A percentile compares a stretch with the other conserved stretches of the same genome.
These are phyloP conservation scores for Volucella inflata DNA, from an alignment of 2,888 invertebrate genomes.

Conservation along the genomic window DNA sequence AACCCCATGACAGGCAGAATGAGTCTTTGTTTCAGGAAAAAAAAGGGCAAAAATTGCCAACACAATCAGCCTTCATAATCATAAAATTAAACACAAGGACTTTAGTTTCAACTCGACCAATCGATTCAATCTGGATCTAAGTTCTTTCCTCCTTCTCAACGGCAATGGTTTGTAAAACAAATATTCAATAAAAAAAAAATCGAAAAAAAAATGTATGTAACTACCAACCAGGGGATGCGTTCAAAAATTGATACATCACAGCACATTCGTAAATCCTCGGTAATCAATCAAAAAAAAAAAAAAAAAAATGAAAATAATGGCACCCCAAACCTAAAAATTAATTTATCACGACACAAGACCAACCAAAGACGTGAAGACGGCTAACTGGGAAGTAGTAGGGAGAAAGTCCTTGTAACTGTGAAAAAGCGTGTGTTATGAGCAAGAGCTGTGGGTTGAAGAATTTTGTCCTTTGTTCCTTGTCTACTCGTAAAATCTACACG, in stretches of 20 bases:
- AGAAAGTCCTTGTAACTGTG: not conserved
- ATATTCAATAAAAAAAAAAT: constrained; percentile 12
- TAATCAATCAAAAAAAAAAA: constrained; percentile 45
- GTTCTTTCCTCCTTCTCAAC: not conserved
- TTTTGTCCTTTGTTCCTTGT: constrained; percentile 20
- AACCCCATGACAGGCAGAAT: not conserved
- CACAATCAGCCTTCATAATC: not conserved
- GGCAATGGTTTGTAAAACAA: not conserved
- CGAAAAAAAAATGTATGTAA: constrained; percentile 11
- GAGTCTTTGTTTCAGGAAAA: not conserved
- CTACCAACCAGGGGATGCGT: constrained; percentile 7
- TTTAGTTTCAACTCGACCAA: not conserved
- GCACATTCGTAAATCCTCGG: constrained; percentile 39
- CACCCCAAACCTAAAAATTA: constrained; percentile 54
- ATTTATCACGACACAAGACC: constrained; percentile 25
- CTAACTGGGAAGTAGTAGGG: not conserved
- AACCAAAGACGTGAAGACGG: not conserved
- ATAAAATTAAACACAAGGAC: constrained; percentile 5
- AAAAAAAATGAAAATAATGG: constrained; percentile 46
- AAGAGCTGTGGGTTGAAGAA: not conserved
- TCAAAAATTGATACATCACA: constrained; percentile 51
- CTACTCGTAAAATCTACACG: not conserved
- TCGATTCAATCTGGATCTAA: not conserved
- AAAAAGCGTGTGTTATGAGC: not conserved
- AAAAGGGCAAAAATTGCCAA: not conserved